A percentile compares a stretch with the other conserved stretches of the same genome.
These are phyloP conservation scores for Amphimallon solstitiale DNA, from an alignment of 2,888 invertebrate species.

Conservation along the genomic window DNA sequence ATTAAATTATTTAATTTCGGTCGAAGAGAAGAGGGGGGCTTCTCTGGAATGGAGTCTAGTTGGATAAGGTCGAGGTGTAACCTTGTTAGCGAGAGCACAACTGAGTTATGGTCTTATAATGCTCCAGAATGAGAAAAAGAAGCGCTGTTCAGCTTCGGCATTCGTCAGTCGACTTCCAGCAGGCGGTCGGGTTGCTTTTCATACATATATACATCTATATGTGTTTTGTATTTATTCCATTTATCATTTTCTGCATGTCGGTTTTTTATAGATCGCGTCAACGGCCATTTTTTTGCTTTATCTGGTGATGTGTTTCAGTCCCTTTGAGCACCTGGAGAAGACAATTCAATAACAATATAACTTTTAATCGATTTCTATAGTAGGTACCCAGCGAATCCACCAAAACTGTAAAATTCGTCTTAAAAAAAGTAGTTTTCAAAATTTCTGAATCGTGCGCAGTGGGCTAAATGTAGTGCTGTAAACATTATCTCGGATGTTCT, in stretches of 20 bases:
- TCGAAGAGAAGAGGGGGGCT: slow-evolving; percentile 39
- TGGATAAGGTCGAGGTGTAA: slow-evolving; percentile 64
- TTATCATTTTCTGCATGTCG: background rate
- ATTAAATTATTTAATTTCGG: slow-evolving; percentile 67
- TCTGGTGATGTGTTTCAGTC: too few species aligned
- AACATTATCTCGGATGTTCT: too few species aligned
- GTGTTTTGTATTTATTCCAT: background rate
- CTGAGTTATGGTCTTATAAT: slow-evolving; percentile 65
- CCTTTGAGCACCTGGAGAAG: too few species aligned
- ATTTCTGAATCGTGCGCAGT: too few species aligned
- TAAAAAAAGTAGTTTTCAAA: too few species aligned
- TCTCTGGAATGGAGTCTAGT: slow-evolving; percentile 54
- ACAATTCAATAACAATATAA: too few species aligned
- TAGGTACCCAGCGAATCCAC: too few species aligned
- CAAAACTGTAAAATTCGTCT: too few species aligned
- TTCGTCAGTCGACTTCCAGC: slow-evolving; percentile 59
- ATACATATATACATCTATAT: slow-evolving; percentile 10
- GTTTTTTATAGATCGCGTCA: background rate
- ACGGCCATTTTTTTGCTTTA: background rate
- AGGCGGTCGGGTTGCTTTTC: slow-evolving; percentile 51
- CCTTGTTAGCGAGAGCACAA: slow-evolving; percentile 64
- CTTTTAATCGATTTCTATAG: too few species aligned
- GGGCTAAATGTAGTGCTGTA: too few species aligned
- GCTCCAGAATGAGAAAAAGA: slow-evolving; percentile 62
- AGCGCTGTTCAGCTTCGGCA: slow-evolving; percentile 58